Percentiles rank a stretch among this genome's conserved stretches.
Conservation (phyloP, 2,113 vertebrate genomes). For the Dolichotis patagonum region DNA sequence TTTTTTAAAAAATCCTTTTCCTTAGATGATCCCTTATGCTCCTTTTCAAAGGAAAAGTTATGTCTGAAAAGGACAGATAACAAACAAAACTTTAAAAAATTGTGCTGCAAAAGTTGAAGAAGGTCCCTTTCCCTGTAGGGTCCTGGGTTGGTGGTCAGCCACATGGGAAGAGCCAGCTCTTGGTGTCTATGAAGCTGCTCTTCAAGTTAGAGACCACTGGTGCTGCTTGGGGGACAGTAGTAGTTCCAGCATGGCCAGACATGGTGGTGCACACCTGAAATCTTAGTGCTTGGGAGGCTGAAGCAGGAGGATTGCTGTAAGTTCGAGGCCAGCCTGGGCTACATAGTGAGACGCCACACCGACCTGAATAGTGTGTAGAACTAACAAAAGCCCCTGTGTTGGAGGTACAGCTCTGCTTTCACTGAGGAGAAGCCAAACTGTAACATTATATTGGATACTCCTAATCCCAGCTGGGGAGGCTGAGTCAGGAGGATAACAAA, state of each 20-base stretch:
- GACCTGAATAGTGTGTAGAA: not conserved
- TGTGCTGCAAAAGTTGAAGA: fast-evolving
- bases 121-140: not conserved
- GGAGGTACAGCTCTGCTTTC: slow-evolving; percentile 56
- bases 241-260: not conserved
- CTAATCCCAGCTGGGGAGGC: not conserved
- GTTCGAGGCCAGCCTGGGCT: not conserved
- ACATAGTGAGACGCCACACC: not conserved
- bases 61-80: not conserved
- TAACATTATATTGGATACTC: not conserved
- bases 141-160: not conserved
- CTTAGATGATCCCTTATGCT: fast-evolving
- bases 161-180: not conserved
- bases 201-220: not conserved
- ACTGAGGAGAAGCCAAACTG: not conserved
- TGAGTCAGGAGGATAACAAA: not conserved
- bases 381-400: not conserved
- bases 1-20: not conserved
- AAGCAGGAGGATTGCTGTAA: not conserved
- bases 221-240: not conserved
- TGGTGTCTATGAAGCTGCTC: not conserved
- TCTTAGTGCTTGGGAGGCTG: not conserved
- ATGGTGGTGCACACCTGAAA: not conserved
- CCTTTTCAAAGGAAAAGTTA: not conserved
- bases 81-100: not conserved